A percentile compares a stretch with the other conserved stretches of the same genome.
These are phyloP conservation scores for Echinarachnius parma DNA, from an alignment of 53 echinoderm and acorn worm genomes.

Conservation along the genomic window DNA sequence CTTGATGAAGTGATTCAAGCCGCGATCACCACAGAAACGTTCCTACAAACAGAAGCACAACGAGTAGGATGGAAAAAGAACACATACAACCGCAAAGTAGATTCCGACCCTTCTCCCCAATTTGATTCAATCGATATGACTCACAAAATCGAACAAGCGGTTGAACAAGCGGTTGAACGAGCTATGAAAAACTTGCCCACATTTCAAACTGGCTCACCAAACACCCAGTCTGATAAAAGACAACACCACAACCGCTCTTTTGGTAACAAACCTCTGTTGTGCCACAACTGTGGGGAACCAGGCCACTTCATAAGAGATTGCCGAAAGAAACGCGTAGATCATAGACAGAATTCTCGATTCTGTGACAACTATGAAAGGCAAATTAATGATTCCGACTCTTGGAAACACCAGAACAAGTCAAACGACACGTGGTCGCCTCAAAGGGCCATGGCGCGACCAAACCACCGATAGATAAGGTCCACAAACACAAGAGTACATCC, in stretches of 20 bases:
- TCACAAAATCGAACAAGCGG: not conserved
- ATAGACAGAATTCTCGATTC: not conserved
- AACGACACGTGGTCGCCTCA: constrained; percentile 2
- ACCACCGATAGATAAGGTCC: too few relatives aligned
- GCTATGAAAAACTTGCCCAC: too few relatives aligned
- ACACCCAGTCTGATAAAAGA: not conserved
- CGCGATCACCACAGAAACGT: constrained; percentile 9
- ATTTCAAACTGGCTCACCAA: too few relatives aligned
- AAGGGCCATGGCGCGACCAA: constrained; percentile 33
- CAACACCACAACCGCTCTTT: too few relatives aligned
- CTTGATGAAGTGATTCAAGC: constrained; percentile 18
- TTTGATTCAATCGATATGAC: not conserved
- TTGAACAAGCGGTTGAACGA: not conserved
- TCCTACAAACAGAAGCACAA: constrained; percentile 1
- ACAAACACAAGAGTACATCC: not conserved
- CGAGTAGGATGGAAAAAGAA: not conserved
- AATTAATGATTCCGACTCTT: too few relatives aligned
- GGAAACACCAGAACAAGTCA: not conserved
- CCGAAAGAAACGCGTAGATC: not conserved
- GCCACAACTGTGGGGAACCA: not conserved
- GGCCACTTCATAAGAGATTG: constrained; percentile 13
- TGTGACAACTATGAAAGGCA: not conserved
- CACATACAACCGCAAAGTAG: constrained; percentile 15
- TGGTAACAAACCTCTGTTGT: not conserved
- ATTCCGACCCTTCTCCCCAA: not conserved